Evolutionary conservation across 1,140 invertebrate species (phyloP).

Genomic region (Adelges cooleyi): DNA sequence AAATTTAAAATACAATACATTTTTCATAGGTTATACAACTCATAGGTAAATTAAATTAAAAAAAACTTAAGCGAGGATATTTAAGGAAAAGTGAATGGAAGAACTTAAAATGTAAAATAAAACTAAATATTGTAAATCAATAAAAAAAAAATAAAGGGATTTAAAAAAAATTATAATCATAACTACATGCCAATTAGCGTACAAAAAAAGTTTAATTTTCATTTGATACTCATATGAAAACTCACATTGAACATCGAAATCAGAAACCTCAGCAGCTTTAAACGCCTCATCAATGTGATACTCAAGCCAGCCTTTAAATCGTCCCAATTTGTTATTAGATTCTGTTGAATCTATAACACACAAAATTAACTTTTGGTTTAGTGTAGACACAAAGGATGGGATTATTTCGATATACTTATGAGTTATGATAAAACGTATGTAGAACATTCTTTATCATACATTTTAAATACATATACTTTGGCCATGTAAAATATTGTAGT

Average conservation of each 20-base stretch:
- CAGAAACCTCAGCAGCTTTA: conserved; percentile 13
- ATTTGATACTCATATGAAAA: not conserved
- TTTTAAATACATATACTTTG: conserved; percentile 45
- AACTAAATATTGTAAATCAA: not conserved
- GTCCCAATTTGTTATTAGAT: conserved; percentile 11
- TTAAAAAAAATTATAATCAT: not conserved
- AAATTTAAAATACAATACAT: no score
- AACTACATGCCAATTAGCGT: not conserved
- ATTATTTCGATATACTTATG: not conserved
- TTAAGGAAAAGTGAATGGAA: conserved; percentile 9
- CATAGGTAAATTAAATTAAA: no score
- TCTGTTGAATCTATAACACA: conserved; percentile 18
- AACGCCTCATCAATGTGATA: conserved; percentile 9
- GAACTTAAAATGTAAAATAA: conserved; percentile 14
- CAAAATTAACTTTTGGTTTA: conserved; percentile 4
- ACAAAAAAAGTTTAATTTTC: not conserved
- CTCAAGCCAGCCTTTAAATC: conserved; percentile 16
- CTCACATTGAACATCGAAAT: conserved; percentile 1
- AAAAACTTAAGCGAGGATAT: no score
- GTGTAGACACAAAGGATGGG: not conserved
- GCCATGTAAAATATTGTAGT: conserved; percentile 28
- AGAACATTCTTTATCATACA: not conserved
- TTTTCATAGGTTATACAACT: no score
- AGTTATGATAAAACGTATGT: not conserved
- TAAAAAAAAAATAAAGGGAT: not conserved